Base-by-base conservation (phyloP, 2,113 vertebrate genomes). In the Noturus placidus region DNA sequence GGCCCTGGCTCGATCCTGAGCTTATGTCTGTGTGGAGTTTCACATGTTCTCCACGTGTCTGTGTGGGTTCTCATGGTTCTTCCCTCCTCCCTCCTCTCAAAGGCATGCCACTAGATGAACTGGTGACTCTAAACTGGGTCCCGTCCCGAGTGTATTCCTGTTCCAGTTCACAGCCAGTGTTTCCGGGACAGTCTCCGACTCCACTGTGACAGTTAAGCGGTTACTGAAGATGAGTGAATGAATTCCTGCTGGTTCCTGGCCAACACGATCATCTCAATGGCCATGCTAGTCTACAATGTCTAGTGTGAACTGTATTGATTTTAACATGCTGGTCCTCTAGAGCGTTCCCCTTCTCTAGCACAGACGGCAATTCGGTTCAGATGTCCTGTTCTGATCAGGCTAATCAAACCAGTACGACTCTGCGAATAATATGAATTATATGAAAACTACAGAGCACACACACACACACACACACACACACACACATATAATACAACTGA, bases 401-500 rank as follows among this genome's bases (percentile, higher is more conserved):
- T 30, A 0, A 63, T 27, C 38, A 65, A 20, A 19, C 19, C 17
- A 0, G 54, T 56, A 56, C 0, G 14, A 17, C 54, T 56, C 54
- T 56, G 3, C 25, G 38, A 42, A 46, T 74, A 25, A 46, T 10
- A 74, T 42, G 1, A 74, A 38, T 8, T 10, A 10, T 50, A 50
- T 50, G 35, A 22, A 74, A 74, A 42, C 59, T 61, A 3, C 25
- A 79, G 14, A n/a, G 10, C 33, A 57, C 50, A 38, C 52, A 15
- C 52, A 54, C 52, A 50, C 20, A 61, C 52, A 27, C 76, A 27
- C 35, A 42, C 22, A 83, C 27, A 65, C 13, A 50, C 38, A 83
- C 27, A 80, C 78, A 78, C 76, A 83, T 54, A 89, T 14, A 50
- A 77, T 42, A 72, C 38, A 57, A 96, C 95, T 93, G 95, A 92